Percentiles rank a stretch among this genome's conserved stretches.
These are phyloP conservation scores for Cyclopterus lumpus DNA, from an alignment of 2,797 vertebrate genomes.

Conservation along the genomic window DNA sequence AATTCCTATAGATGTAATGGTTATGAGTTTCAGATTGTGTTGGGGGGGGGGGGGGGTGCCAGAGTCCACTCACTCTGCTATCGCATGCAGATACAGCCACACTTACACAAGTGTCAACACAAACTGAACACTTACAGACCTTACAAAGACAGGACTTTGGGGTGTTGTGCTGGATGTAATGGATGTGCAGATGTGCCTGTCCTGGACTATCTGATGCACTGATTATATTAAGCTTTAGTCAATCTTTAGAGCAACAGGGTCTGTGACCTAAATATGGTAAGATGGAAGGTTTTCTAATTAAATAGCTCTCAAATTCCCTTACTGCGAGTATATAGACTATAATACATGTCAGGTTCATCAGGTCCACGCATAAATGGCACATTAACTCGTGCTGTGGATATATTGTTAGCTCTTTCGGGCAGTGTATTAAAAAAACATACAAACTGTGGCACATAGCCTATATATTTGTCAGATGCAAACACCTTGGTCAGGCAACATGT, in stretches of 20 bases:
- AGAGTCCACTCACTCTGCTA: background rate
- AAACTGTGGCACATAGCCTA: background rate
- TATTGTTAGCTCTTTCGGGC: conserved; percentile 17
- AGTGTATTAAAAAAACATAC: background rate
- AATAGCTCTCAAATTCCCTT: conserved; percentile 64
- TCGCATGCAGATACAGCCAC: background rate
- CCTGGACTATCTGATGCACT: conserved; percentile 2
- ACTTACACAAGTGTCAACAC: background rate
- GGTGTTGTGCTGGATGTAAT: background rate
- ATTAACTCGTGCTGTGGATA: conserved; percentile 7
- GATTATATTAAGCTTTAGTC: conserved; percentile 36
- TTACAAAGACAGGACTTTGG: background rate
- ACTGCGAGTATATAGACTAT: conserved; percentile 38
- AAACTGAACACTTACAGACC: background rate
- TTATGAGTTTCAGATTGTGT: too few species aligned
- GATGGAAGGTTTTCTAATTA: conserved; percentile 71
- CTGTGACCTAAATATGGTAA: conserved; percentile 69
- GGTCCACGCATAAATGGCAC: conserved; percentile 53
- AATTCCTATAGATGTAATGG: background rate
- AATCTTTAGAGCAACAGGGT: conserved; percentile 42
- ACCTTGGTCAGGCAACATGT: background rate
- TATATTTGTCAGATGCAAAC: background rate
- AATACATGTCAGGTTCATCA: conserved; percentile 58
- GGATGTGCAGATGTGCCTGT: background rate
- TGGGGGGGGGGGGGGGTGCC: background rate